Conservation (phyloP, 2,797 vertebrate species). For the Hoplostethus mediterraneus region DNA sequence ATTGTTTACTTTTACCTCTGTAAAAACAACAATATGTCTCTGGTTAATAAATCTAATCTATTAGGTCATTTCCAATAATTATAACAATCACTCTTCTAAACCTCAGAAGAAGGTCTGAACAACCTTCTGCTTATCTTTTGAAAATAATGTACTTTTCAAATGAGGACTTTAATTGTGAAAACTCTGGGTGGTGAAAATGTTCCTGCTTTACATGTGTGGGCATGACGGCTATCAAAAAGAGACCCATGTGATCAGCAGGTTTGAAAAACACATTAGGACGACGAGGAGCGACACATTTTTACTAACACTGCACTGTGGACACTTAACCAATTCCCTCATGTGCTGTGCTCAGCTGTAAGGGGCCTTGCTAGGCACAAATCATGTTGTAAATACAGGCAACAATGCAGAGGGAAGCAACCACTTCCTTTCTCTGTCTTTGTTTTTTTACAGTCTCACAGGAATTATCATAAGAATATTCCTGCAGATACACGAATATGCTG, state of each 20-base stretch:
- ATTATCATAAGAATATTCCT: constrained; percentile 38
- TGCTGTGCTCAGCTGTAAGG: constrained; percentile 78
- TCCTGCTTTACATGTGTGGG: constrained; percentile 27
- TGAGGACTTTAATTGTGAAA: neutral
- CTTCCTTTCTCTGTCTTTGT: constrained; percentile 54
- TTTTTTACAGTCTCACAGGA: constrained; percentile 33
- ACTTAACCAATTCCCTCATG: constrained; percentile 76
- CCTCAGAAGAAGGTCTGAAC: no score
- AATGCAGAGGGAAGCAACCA: constrained; percentile 60
- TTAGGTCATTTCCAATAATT: no score
- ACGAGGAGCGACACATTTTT: constrained; percentile 71
- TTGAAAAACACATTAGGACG: constrained; percentile 59
- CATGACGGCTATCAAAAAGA: constrained; percentile 47
- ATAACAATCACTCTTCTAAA: no score
- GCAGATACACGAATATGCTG: constrained; percentile 21
- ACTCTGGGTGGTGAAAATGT: constrained; percentile 2
- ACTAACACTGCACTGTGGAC: constrained; percentile 68
- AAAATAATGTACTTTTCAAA: neutral
- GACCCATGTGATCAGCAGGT: constrained; percentile 64
- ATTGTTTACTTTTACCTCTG: no score
- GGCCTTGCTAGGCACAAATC: constrained; percentile 77
- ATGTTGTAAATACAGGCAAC: constrained; percentile 76
- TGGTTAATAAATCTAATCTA: no score
- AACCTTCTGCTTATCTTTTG: neutral
- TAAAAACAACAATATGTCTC: no score